These are phyloP conservation scores for Melipona quadrifasciata DNA, from an alignment of 1,140 invertebrate species.

Conservation along the genomic window DNA sequence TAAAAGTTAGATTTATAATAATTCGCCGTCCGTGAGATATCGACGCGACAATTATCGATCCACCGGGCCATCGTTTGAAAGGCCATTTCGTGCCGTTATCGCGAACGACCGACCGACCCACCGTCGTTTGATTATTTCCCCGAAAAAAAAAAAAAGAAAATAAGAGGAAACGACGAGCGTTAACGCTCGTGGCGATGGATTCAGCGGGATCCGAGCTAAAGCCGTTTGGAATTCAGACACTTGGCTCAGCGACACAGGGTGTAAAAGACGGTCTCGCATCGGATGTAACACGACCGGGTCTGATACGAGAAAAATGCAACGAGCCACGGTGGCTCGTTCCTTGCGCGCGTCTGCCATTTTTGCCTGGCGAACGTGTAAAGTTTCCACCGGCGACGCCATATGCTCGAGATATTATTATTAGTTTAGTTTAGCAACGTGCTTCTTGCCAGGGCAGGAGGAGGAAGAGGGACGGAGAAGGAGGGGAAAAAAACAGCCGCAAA, in stretches of 20 bases:
- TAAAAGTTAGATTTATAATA: slow-evolving; percentile 23
- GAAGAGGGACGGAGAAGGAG: too few relatives aligned
- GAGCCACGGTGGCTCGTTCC: slow-evolving; percentile 9
- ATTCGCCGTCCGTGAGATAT: neutral
- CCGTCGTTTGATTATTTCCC: neutral
- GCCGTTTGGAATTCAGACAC: too few relatives aligned
- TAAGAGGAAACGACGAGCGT: neutral
- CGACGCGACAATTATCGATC: neutral
- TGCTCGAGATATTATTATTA: slow-evolving; percentile 62
- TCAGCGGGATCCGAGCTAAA: neutral
- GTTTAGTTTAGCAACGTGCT: slow-evolving; percentile 49
- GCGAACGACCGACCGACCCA: neutral
- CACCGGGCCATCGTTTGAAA: neutral
- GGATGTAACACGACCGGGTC: neutral
- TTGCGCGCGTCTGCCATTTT: slow-evolving; percentile 30
- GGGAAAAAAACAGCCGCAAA: neutral
- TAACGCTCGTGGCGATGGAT: neutral
- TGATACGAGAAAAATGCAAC: slow-evolving; percentile 41
- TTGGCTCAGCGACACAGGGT: slow-evolving; percentile 25
- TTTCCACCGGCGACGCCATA: slow-evolving; percentile 41
- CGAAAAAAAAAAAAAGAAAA: too few relatives aligned
- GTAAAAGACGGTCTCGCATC: neutral
- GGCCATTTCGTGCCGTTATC: too few relatives aligned
- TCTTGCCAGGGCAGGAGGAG: slow-evolving; percentile 10
- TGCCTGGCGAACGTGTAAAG: slow-evolving; percentile 46